Percentiles rank a stretch among this genome's conserved stretches.
phyloP scores from a whole-genome alignment of 1,140 invertebrate genomes.

The Dinoponera quadriceps region DNA sequence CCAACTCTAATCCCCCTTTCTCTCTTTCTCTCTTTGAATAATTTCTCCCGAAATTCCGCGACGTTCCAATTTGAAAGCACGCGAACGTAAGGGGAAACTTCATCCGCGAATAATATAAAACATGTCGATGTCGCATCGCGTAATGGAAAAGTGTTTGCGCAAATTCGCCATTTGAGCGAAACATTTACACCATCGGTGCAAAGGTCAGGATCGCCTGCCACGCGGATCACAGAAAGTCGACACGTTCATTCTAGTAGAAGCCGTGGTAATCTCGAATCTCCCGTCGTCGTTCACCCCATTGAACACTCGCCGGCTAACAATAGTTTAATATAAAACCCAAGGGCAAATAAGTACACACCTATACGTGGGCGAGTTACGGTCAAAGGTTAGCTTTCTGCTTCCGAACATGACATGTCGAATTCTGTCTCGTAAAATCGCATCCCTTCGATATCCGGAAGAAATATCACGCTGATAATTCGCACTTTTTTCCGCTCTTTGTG shows the following conservation, averaged over 20 bases:
- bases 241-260: conserved; percentile 16
- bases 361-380: conserved; percentile 46
- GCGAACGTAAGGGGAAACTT: neutral
- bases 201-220: conserved; percentile 25
- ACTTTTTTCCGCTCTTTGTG: neutral
- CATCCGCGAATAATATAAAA: neutral
- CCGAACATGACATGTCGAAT: conserved; percentile 29
- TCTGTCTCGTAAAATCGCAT: neutral
- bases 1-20: no score
- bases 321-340: conserved; percentile 56
- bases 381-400: conserved; percentile 38
- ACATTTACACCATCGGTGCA: neutral
- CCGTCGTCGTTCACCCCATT: conserved; percentile 30
- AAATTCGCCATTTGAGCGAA: neutral
- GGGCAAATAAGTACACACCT: conserved; percentile 38
- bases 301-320: conserved; percentile 39
- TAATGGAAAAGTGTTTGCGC: neutral
- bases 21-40: neutral
- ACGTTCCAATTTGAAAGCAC: neutral
- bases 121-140: neutral
- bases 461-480: no score
- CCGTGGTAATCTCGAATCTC: conserved; percentile 48
- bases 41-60: neutral
- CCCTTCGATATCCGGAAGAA: neutral
- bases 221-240: conserved; percentile 32